Evolutionary conservation across 1,140 invertebrate genomes (phyloP).

Genomic region (Drosophila ercepeae): DNA sequence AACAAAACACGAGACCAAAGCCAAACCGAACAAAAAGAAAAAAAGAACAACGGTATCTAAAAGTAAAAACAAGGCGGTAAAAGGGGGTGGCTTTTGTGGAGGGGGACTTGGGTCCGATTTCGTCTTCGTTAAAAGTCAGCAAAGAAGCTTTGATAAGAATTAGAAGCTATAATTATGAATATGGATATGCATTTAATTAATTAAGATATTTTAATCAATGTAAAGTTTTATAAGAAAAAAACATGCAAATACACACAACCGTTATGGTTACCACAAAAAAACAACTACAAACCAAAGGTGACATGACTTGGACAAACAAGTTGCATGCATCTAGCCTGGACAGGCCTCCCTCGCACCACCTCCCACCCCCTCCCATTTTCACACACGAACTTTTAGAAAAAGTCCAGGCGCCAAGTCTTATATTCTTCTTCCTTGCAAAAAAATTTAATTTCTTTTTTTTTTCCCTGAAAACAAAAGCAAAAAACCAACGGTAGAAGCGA

Average conservation of each 20-base stretch:
- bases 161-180: background rate
- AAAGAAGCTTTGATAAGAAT: background rate
- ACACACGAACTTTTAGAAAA: slow-evolving; percentile 9
- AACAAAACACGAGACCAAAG: slow-evolving; percentile 50
- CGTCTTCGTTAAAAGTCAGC: background rate
- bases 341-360: too few relatives aligned
- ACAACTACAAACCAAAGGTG: slow-evolving; percentile 30
- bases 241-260: too few relatives aligned
- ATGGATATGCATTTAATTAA: background rate
- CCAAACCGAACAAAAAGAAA: slow-evolving; percentile 20
- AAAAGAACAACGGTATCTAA: slow-evolving; percentile 19
- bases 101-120: background rate
- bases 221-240: too few relatives aligned
- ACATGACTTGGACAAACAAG: slow-evolving; percentile 58
- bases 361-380: slow-evolving; percentile 15
- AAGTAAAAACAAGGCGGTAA: slow-evolving; percentile 14
- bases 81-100: slow-evolving; percentile 1
- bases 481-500: slow-evolving; percentile 46
- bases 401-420: slow-evolving; percentile 50
- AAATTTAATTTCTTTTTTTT: slow-evolving; percentile 72
- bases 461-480: slow-evolving; percentile 57
- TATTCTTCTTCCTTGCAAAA: slow-evolving; percentile 45
- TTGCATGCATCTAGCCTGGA: slow-evolving; percentile 27
- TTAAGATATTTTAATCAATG: too few relatives aligned
- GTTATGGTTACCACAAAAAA: slow-evolving; percentile 38